Percentiles rank a stretch among this genome's conserved stretches.
Conservation (phyloP, 2,113 vertebrate species). For the Ginglymostoma cirratum region DNA sequence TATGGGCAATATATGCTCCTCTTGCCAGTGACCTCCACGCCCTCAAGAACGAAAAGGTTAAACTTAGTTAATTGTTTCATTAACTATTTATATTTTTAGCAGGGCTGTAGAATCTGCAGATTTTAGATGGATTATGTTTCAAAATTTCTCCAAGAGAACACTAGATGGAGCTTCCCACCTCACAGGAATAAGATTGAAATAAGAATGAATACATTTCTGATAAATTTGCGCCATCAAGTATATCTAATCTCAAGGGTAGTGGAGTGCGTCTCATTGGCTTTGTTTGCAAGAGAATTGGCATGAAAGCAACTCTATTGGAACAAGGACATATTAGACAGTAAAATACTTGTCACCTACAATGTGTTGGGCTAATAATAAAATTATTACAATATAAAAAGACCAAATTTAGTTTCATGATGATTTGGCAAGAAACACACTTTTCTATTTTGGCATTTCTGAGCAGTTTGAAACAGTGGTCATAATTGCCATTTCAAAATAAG, state of each 20-base stretch:
- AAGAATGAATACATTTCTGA: background rate
- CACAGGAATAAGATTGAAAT: background rate
- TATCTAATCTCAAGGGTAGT: too few relatives aligned
- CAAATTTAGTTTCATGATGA: background rate
- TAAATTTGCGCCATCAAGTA: background rate
- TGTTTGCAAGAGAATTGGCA: background rate
- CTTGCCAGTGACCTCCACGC: background rate
- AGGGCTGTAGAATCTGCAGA: background rate
- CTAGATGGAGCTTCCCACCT: slow-evolving; percentile 21
- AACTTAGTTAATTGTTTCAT: background rate
- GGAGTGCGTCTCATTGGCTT: background rate
- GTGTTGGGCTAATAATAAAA: background rate
- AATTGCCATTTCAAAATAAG: background rate
- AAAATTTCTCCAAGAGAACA: slow-evolving; percentile 15
- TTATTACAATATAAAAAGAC: background rate
- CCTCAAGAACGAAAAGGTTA: background rate
- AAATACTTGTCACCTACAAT: background rate
- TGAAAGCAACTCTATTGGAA: background rate
- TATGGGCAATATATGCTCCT: background rate
- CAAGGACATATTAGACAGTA: background rate
- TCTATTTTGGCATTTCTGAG: background rate
- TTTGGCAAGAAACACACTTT: background rate
- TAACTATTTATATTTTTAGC: too few relatives aligned
- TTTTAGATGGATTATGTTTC: background rate
- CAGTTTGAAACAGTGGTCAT: background rate